Percentiles rank a stretch among this genome's conserved stretches.
Evolutionary conservation across 2,113 vertebrate species (phyloP).

Genomic region (Oreotrochilus melanogaster): DNA sequence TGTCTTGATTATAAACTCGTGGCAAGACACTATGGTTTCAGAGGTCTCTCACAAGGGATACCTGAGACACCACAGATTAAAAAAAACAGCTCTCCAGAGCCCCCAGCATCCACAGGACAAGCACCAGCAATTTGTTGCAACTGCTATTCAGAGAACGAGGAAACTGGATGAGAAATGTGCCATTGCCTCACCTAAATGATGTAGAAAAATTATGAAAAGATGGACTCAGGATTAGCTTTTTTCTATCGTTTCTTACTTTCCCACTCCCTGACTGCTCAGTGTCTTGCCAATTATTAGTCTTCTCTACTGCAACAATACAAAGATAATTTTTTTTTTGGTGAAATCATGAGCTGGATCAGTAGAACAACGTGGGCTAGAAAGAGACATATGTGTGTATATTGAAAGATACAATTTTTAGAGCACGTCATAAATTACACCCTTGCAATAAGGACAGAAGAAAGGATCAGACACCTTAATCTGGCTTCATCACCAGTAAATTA

Average conservation of each 20-base stretch:
- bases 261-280: not conserved
- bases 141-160: not conserved
- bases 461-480: not conserved
- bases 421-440: not conserved
- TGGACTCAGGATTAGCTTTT: not conserved
- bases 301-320: not conserved
- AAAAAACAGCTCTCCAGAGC: not conserved
- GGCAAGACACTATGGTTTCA: not conserved
- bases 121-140: not conserved
- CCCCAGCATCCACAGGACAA: not conserved
- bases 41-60: not conserved
- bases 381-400: not conserved
- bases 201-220: not conserved
- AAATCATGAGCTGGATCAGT: not conserved
- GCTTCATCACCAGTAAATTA: not conserved
- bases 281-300: not conserved
- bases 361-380: not conserved
- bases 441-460: not conserved
- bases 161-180: not conserved
- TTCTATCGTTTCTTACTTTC: not conserved
- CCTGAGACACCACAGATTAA: not conserved
- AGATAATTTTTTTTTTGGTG: not conserved
- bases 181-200: not conserved
- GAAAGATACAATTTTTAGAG: not conserved
- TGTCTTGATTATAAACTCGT: not conserved